Conservation (phyloP, 1,140 invertebrate species). For the Drosophila sucinea region DNA sequence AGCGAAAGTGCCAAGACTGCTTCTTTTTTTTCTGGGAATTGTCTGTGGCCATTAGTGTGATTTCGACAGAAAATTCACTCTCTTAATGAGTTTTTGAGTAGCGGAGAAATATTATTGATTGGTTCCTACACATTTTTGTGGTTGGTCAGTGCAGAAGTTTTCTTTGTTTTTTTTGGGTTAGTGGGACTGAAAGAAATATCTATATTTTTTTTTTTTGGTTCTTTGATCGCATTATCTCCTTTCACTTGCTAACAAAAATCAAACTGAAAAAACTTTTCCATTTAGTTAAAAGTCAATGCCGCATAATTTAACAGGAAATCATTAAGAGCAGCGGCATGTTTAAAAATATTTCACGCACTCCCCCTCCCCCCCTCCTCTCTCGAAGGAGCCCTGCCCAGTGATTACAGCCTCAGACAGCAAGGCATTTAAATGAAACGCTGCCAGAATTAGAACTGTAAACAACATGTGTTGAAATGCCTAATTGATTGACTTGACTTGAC, state of each 20-base stretch:
- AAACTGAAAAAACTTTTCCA: constrained; percentile 41
- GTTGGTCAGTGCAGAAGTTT: constrained; percentile 5
- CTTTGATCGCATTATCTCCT: constrained; percentile 26
- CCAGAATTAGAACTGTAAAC: constrained; percentile 79
- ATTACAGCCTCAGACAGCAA: constrained; percentile 51
- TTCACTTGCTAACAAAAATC: constrained; percentile 32
- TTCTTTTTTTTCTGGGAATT: constrained; percentile 14
- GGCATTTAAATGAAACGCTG: constrained; percentile 71
- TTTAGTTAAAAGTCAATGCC: constrained; percentile 65
- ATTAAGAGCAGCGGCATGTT: constrained; percentile 55
- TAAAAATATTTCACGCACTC: constrained; percentile 65
- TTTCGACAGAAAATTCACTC: constrained; percentile 17
- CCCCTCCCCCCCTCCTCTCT: neutral
- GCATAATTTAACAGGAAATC: constrained; percentile 78
- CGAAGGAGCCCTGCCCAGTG: neutral
- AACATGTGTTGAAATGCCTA: constrained; percentile 80
- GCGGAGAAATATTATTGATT: constrained; percentile 71
- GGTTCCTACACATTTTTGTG: constrained; percentile 17
- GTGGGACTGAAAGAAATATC: neutral
- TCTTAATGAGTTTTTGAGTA: constrained; percentile 70
- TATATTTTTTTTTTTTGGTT: constrained; percentile 2
- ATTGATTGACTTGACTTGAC: constrained; percentile 78
- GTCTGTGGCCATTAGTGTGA: constrained; percentile 28
- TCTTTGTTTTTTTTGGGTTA: neutral
- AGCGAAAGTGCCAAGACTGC: constrained; percentile 65